phyloP scores from a whole-genome alignment of 2,888 invertebrate genomes.

The Coenonympha glycerion region DNA sequence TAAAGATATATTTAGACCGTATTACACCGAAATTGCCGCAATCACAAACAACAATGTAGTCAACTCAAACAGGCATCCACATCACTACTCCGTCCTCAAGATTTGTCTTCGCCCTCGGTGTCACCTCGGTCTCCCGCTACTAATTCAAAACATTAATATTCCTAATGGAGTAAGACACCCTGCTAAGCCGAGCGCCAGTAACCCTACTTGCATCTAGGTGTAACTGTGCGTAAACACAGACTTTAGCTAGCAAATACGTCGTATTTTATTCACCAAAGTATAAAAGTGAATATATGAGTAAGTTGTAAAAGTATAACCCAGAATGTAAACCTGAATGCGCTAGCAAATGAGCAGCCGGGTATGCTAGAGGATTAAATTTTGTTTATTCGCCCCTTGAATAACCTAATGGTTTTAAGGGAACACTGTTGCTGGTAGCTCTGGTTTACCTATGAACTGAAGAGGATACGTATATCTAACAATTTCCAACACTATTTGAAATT shows the following conservation, averaged over 20 bases:
- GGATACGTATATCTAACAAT: too few relatives aligned
- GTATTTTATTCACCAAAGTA: neutral
- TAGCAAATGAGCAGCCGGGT: too few relatives aligned
- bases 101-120: conserved; percentile 40
- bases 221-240: conserved; percentile 62
- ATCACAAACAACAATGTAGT: neutral
- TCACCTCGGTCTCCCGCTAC: conserved; percentile 40
- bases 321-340: too few relatives aligned
- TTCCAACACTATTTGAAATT: too few relatives aligned
- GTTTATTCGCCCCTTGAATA: too few relatives aligned
- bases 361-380: too few relatives aligned
- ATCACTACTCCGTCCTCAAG: conserved; percentile 30
- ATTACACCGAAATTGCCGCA: neutral
- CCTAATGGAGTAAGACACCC: conserved; percentile 72
- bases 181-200: conserved; percentile 55
- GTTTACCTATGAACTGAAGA: too few relatives aligned
- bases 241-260: conserved; percentile 24
- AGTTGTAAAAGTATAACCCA: too few relatives aligned
- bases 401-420: too few relatives aligned
- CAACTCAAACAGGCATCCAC: conserved; percentile 18
- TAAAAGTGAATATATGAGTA: too few relatives aligned
- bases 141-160: conserved; percentile 77
- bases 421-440: too few relatives aligned
- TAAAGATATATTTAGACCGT: too few relatives aligned
- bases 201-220: conserved; percentile 45